Conservation (phyloP, 2,888 invertebrate species). For the Imbricaverruca yamaguchii region DNA sequence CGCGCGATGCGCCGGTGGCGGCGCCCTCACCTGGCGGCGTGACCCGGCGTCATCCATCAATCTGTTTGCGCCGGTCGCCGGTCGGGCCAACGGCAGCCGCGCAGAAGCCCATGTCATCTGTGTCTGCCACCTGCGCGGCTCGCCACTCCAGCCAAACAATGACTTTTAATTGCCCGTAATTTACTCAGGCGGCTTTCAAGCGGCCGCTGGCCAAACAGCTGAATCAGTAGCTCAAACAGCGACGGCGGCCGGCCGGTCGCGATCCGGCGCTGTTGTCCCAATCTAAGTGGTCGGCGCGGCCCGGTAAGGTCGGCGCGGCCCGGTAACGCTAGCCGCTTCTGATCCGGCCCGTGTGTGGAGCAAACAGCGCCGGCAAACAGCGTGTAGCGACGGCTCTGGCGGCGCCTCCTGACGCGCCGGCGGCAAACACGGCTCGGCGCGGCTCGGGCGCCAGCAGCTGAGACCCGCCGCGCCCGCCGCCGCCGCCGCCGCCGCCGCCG, state of each 20-base stretch:
- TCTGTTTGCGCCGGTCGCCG: slow-evolving; percentile 17
- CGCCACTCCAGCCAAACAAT: not conserved
- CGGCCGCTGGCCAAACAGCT: slow-evolving; percentile 16
- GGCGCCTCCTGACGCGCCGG: not conserved
- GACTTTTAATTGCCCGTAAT: slow-evolving; percentile 18
- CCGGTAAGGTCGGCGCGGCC: not conserved
- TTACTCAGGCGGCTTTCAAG: slow-evolving; percentile 17
- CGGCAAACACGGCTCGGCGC: too few relatives aligned
- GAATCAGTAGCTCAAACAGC: slow-evolving; percentile 21
- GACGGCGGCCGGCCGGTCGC: not conserved
- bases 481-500: not conserved
- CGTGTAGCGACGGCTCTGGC: slow-evolving; percentile 5
- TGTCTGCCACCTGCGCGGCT: not conserved
- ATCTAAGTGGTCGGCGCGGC: slow-evolving; percentile 7
- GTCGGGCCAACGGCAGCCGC: not conserved
- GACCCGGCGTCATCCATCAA: not conserved
- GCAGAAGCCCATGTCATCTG: slow-evolving; percentile 19
- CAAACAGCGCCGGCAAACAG: not conserved
- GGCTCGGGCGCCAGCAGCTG: too few relatives aligned
- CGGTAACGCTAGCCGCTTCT: slow-evolving; percentile 4
- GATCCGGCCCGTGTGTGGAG: not conserved
- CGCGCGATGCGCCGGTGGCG: not conserved
- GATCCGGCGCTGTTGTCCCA: slow-evolving; percentile 16
- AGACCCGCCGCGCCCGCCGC: not conserved
- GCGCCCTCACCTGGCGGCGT: not conserved